A percentile compares a stretch with the other conserved stretches of the same genome.
phyloP scores from a whole-genome alignment of 2,888 invertebrate species.

The Lycocerus yunnanus region DNA sequence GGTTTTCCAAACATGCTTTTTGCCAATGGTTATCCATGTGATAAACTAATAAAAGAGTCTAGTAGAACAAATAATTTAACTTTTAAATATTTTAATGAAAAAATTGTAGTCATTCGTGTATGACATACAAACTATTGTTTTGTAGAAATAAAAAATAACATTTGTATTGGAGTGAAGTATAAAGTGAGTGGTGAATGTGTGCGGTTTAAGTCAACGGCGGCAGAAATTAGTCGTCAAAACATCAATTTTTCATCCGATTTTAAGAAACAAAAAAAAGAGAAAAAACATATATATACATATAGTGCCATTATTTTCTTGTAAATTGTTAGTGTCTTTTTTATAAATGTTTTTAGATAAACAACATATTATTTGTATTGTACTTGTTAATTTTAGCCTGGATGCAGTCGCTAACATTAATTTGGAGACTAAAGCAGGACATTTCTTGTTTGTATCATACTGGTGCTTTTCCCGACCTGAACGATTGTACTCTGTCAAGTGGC shows the following conservation, averaged over 20 bases:
- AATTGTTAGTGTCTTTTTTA: constrained; percentile 57
- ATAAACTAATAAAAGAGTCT: constrained; percentile 52
- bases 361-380: constrained; percentile 56
- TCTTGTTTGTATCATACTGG: constrained; percentile 53
- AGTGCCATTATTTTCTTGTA: constrained; percentile 58
- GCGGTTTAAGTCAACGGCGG: constrained; percentile 45
- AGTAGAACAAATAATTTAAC: constrained; percentile 44
- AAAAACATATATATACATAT: constrained; percentile 46
- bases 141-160: constrained; percentile 33
- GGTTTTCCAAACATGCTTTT: constrained; percentile 50
- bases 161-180: constrained; percentile 47
- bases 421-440: constrained; percentile 49
- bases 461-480: constrained; percentile 53
- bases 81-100: constrained; percentile 44
- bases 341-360: constrained; percentile 57
- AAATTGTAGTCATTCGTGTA: constrained; percentile 47
- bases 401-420: constrained; percentile 50
- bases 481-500: constrained; percentile 55
- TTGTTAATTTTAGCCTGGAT: constrained; percentile 56
- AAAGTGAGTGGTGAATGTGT: constrained; percentile 45
- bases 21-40: constrained; percentile 58
- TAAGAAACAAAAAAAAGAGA: neutral
- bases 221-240: constrained; percentile 23
- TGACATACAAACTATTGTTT: constrained; percentile 39
- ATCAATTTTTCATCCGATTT: constrained; percentile 34